Evolutionary conservation across 2,113 vertebrate species (phyloP), one percentile per base, ranked within the genome.

Genomic region (Sclerurus mexicanus): DNA sequence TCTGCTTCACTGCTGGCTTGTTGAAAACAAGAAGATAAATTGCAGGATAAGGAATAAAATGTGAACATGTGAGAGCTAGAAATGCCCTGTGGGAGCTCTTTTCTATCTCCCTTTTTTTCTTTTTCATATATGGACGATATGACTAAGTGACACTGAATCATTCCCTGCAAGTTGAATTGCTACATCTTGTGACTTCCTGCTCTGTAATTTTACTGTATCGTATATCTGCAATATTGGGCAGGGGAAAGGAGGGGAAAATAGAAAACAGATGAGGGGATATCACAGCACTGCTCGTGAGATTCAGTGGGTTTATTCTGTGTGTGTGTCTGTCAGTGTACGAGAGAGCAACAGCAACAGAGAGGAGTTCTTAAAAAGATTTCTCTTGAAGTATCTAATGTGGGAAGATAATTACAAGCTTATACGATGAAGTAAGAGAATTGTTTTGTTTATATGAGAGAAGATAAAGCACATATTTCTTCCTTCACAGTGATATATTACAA

Each of bases 391-490:
- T 93, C 71, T 82, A 47, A 78, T 52, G 67, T 85, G 89, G 91
- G 74, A 69, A 95, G 89, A 87, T 46, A 91, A 81, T 73, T 72
- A 76, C 93, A 76, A 82, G 56, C 47, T 87, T 82, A 25, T 37
- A 75, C 0, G 9, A 79, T 91, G 89, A 95, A 87, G 95, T 94
- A 95, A 95, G 91, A 85, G 85, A 76, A 59, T 55, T 40, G 73
- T 58, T 85, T 67, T 90, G 82, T 88, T 96, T 94, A 76, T 72
- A 35, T 9, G 37, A 73, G 85, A 50, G 64, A 67, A 93, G 93
- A 93, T 83, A 95, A 96, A 92, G 73, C 85, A 72, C 66, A 10
- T 47, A 87, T 39, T 96, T 90, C 59, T 88, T 39, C 95, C 85
- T 40, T 83, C 93, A 40, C 22, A 21, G 22, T 69, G 85, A 84